Conservation (phyloP, 2,888 invertebrate species). For the Sinohyriopsis cumingii region DNA sequence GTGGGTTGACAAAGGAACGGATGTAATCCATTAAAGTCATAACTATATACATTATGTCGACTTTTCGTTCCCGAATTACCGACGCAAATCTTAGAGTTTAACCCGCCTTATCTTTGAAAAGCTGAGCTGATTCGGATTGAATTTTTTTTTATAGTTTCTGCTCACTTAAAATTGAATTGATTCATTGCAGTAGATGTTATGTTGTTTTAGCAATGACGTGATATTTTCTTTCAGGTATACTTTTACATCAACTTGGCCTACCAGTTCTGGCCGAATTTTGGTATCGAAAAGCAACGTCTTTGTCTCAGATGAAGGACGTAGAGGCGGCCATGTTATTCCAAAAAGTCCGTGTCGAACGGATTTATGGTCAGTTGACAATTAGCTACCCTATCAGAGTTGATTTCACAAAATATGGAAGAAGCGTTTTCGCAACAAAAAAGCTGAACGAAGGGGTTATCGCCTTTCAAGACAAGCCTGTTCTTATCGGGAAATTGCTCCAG, state of each 20-base stretch:
- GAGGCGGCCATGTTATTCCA: conserved; percentile 58
- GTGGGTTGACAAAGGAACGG: too few species aligned
- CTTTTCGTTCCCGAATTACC: too few species aligned
- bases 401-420: conserved; percentile 79
- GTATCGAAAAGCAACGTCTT: conserved; percentile 56
- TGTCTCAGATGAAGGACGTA: conserved; percentile 46
- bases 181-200: too few species aligned
- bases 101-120: too few species aligned
- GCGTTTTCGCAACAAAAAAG: conserved; percentile 81
- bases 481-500: conserved; percentile 85
- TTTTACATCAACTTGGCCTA: conserved; percentile 36
- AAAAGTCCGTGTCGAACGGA: conserved; percentile 56
- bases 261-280: conserved; percentile 64
- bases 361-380: conserved; percentile 56
- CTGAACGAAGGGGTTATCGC: conserved; percentile 82
- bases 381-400: conserved; percentile 55
- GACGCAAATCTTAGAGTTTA: too few species aligned
- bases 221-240: too few species aligned
- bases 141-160: too few species aligned
- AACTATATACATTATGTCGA: too few species aligned
- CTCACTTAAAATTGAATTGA: too few species aligned
- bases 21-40: too few species aligned
- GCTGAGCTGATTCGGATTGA: too few species aligned
- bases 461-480: conserved; percentile 89
- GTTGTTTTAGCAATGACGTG: too few species aligned